phyloP scores from a whole-genome alignment of 2,113 vertebrate species.

The Archocentrus centrarchus region DNA sequence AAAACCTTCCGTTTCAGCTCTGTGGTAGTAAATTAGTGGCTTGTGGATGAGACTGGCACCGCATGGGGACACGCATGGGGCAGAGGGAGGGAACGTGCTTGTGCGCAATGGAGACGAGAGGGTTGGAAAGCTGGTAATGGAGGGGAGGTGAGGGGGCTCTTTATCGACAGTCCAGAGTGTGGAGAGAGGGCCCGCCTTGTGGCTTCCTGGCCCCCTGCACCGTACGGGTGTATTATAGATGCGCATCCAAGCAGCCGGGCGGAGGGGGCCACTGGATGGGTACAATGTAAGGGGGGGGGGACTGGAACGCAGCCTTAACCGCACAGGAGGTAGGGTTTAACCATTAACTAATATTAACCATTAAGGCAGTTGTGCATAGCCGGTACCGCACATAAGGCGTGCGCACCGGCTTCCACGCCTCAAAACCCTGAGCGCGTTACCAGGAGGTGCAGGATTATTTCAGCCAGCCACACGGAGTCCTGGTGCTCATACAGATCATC shows the following conservation, averaged over 20 bases:
- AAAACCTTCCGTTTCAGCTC: conserved; percentile 38
- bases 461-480: conserved; percentile 11
- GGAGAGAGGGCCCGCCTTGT: conserved; percentile 64
- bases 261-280: conserved; percentile 63
- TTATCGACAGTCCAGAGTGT: conserved; percentile 25
- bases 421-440: conserved; percentile 45
- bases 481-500: not conserved
- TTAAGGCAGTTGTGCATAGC: conserved; percentile 52
- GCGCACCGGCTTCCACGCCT: conserved; percentile 66
- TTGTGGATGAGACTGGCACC: conserved; percentile 48
- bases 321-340: conserved; percentile 68
- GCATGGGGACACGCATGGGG: not conserved
- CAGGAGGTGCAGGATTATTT: conserved; percentile 38
- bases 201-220: conserved; percentile 73
- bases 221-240: conserved; percentile 65
- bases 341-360: conserved; percentile 71
- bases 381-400: conserved; percentile 73
- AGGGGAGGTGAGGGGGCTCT: not conserved
- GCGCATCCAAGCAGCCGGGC: conserved; percentile 58
- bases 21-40: conserved; percentile 57
- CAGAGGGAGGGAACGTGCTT: not conserved
- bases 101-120: conserved; percentile 7
- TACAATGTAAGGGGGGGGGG: conserved; percentile 66
- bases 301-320: conserved; percentile 52
- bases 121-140: not conserved